Conservation (phyloP, 1,140 invertebrate species). For the Philaenus spumarius region DNA sequence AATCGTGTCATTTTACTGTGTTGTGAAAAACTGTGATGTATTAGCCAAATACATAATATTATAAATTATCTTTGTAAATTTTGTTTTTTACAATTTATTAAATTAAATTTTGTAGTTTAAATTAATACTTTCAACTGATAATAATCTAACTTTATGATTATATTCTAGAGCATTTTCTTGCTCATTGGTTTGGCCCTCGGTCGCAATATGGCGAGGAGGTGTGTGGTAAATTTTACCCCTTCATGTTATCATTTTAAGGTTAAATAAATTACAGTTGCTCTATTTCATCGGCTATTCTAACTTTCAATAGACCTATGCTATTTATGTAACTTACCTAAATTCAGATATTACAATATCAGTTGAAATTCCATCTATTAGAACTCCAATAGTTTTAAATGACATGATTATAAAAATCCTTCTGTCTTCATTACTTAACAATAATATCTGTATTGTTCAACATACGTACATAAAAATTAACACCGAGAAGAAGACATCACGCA, state of each 20-base stretch:
- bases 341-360: conserved; percentile 23
- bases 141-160: neutral
- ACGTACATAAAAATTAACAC: too few relatives aligned
- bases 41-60: too few relatives aligned
- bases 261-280: neutral
- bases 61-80: too few relatives aligned
- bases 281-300: neutral
- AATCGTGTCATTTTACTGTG: too few relatives aligned
- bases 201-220: too few relatives aligned
- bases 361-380: conserved; percentile 20
- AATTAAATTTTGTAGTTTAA: neutral
- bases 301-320: too few relatives aligned
- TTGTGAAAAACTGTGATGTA: too few relatives aligned
- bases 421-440: conserved; percentile 21
- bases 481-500: too few relatives aligned
- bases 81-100: too few relatives aligned
- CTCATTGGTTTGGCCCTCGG: too few relatives aligned
- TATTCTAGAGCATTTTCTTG: too few relatives aligned
- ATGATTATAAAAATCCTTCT: conserved; percentile 14
- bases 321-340: conserved; percentile 22
- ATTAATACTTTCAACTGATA: neutral
- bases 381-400: conserved; percentile 23
- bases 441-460: too few relatives aligned
- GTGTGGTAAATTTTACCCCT: neutral
- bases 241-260: neutral